Evolutionary conservation across 2,797 vertebrate genomes (phyloP).

Genomic region (Esox masquinongy): DNA sequence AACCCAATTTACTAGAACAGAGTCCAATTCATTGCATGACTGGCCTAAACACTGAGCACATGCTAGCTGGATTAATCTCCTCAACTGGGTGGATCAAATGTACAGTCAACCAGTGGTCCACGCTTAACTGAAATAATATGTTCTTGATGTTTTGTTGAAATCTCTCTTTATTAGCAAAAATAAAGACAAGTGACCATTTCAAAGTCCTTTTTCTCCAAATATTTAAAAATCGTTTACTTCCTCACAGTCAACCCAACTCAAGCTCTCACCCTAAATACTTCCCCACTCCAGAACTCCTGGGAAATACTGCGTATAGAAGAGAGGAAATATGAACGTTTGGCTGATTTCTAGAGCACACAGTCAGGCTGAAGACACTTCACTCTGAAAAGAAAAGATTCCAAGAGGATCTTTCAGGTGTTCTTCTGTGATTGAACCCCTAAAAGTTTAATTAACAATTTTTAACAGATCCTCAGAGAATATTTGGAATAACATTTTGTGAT

Average conservation of each 20-base stretch:
- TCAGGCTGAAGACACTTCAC: conserved; percentile 10
- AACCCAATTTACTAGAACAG: conserved; percentile 5
- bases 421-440: too few species aligned
- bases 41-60: background rate
- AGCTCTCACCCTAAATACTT: conserved; percentile 26
- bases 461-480: too few species aligned
- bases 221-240: conserved; percentile 34
- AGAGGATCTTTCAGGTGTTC: too few species aligned
- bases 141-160: too few species aligned
- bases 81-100: background rate
- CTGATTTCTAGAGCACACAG: conserved; percentile 32
- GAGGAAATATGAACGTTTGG: conserved; percentile 34
- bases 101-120: background rate
- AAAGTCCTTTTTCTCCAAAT: background rate
- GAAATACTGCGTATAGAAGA: conserved; percentile 29
- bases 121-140: background rate
- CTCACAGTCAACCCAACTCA: conserved; percentile 4
- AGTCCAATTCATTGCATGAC: conserved; percentile 3
- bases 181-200: background rate
- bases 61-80: conserved; percentile 1
- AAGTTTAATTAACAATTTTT: too few species aligned
- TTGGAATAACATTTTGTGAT: too few species aligned
- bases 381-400: too few species aligned
- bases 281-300: conserved; percentile 24
- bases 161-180: background rate